Evolutionary conservation across 1,140 invertebrate genomes (phyloP), one percentile per base, ranked within the genome.

Genomic region (Monomorium pharaonis): DNA sequence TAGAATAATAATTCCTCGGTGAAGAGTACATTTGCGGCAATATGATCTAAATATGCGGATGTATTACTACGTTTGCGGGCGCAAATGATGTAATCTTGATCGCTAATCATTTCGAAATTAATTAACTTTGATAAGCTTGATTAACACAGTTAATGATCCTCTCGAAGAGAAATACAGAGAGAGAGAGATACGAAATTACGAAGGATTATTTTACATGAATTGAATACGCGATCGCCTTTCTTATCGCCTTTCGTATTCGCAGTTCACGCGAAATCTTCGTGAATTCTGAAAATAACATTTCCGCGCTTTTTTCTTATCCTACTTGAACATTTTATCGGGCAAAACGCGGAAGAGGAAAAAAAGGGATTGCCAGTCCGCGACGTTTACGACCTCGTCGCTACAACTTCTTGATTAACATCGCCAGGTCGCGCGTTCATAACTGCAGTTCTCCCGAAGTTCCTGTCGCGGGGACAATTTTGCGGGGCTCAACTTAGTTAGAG

Each of bases 331-430:
- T 72, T 83, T 72, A 74, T 83, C 67, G 3, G n/a, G 14, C 30
- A 42, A 60, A 37, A 44, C 6, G 30, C 12, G n/a, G 7, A 14
- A 78, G 6, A 44, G 24, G 37, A 37, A 37, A 81, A 58, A 81
- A 80, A 58, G 37, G 30, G 7, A 58, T 30, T 18, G 14, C 33
- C 18, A 18, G 77, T 58, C 12, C 18, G n/a, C 21, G 78, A 83
- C 67, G n/a, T 74, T 83, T 83, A 83, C 67, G 67, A 83, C 24
- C 18, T 44, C 42, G 54, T 74, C 37, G 78, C 14, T 47, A 42
- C 67, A 72, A 83, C 51, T 83, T 72, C 33, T 72, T 83, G 78
- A 83, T 83, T 83, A 83, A 60, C 78, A 74, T 60, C 65, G 51
- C 14, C n/a, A 2, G 51, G 33, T 74, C 27, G 63, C 24, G 51